Evolutionary conservation across 2,113 vertebrate species (phyloP).

Genomic region (Pseudorectes ferrugineus): DNA sequence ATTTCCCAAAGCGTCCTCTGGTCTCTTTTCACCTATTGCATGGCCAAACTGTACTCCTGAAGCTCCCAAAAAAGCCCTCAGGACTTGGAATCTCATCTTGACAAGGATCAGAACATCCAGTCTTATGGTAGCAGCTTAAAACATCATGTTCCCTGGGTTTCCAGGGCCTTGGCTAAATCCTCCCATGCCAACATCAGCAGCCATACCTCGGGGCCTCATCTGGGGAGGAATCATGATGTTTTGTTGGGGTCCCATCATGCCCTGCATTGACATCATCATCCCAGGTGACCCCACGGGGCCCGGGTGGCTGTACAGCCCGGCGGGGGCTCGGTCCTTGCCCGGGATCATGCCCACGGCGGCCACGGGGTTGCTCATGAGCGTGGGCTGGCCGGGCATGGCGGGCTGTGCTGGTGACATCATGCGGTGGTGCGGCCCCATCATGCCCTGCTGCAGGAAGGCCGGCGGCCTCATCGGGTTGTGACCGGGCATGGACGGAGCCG

Average conservation of each 20-base stretch:
- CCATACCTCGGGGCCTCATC: slow-evolving; percentile 94
- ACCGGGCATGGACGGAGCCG: slow-evolving; percentile 81
- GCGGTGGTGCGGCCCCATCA: slow-evolving; percentile 97
- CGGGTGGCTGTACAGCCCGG: slow-evolving; percentile 85
- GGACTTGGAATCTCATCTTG: slow-evolving; percentile 79
- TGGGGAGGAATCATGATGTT: slow-evolving; percentile 99
- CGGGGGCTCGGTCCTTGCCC: slow-evolving; percentile 88
- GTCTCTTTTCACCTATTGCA: slow-evolving; percentile 79
- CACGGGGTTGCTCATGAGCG: slow-evolving; percentile 84
- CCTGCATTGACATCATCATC: slow-evolving; percentile 99
- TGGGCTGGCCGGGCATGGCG: slow-evolving; percentile 82
- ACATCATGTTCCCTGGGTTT: slow-evolving; percentile 97
- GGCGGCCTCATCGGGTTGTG: slow-evolving; percentile 94
- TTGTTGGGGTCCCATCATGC: slow-evolving; percentile 98
- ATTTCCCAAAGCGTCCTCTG: slow-evolving; percentile 75
- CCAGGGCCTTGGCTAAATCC: slow-evolving; percentile 97
- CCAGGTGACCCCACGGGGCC: slow-evolving; percentile 95
- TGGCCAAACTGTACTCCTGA: slow-evolving; percentile 74
- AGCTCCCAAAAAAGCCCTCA: slow-evolving; percentile 67
- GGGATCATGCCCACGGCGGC: slow-evolving; percentile 87
- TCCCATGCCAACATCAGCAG: slow-evolving; percentile 92
- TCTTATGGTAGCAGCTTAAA: slow-evolving; percentile 87
- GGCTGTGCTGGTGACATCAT: slow-evolving; percentile 93
- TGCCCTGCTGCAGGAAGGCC: slow-evolving; percentile 95
- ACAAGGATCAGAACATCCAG: slow-evolving; percentile 74